phyloP scores from a whole-genome alignment of 2,797 vertebrate species.

The Podargus strigoides region DNA sequence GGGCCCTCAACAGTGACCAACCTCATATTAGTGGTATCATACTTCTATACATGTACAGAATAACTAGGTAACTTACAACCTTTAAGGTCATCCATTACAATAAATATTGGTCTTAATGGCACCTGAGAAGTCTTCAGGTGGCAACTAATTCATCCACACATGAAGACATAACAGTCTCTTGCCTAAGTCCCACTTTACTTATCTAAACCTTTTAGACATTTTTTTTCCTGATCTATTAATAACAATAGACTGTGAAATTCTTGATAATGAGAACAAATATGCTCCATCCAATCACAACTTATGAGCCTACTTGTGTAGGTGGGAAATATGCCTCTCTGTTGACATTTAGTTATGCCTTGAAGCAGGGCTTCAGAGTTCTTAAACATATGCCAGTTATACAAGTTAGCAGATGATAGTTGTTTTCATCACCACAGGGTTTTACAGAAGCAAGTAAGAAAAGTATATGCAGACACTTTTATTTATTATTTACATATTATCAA shows the following conservation, averaged over 20 bases:
- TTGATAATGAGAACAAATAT: slow-evolving; percentile 24
- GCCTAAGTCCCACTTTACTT: neutral
- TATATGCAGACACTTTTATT: slow-evolving; percentile 34
- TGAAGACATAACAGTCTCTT: neutral
- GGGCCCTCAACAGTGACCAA: neutral
- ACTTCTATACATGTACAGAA: neutral
- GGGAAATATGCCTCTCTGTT: slow-evolving; percentile 35
- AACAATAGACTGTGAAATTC: neutral
- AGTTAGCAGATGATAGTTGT: slow-evolving; percentile 39
- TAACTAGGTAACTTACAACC: neutral
- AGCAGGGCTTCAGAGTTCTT: slow-evolving; percentile 26
- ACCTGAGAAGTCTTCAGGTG: neutral
- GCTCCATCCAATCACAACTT: neutral
- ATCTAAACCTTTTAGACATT: neutral
- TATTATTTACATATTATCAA: slow-evolving; percentile 63
- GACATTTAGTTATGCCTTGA: slow-evolving; percentile 53
- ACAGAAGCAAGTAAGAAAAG: slow-evolving; percentile 11
- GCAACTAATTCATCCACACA: neutral
- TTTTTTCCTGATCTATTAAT: neutral
- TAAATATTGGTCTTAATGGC: neutral
- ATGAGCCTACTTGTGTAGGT: slow-evolving; percentile 3
- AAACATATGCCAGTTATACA: slow-evolving; percentile 41
- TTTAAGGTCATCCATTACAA: neutral
- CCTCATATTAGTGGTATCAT: neutral
- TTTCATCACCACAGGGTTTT: slow-evolving; percentile 51